Base-by-base conservation (phyloP, 2,113 vertebrate genomes). In the Clinocottus analis region DNA sequence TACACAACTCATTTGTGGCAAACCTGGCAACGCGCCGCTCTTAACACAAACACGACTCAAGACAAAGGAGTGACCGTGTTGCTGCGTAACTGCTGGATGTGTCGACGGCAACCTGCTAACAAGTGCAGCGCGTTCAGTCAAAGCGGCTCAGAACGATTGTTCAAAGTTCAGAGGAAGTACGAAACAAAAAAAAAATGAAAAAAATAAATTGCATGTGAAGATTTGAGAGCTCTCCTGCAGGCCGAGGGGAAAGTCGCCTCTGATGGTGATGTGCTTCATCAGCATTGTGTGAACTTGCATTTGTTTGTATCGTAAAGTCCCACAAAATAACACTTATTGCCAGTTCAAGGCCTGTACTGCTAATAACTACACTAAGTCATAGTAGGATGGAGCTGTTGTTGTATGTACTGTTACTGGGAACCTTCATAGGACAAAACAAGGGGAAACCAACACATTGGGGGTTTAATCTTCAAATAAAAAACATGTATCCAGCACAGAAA, bases 381-480 rank as follows among this genome's bases (percentile, higher is more conserved):
- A 53, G 45, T 45, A 58, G 49, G 31, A 47, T 21, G 17, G 59
- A 41, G 16, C 2, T 33, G 33, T 33, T 33, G 33, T 5, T 33
- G 33, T 33, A 37, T 0, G 29, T 56, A 8, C 25, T 35, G 3
- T 61, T 27, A 62, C 23, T 63, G 61, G 67, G 68, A 85, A 69
- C 49, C 10, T 64, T 63, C 41, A 72, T 27, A n/a, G 49, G 8
- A 70, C 27, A 35, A 74, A 79, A 58, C 56, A 2, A 77, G 64
- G 51, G 51, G 68, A 78, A 83, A 81, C 35, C 43, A 45, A 72
- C 59, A 76, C 12, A 33, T 19, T 4, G 23, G 0, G 63, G 3
- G 70, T 71, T 49, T 73, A 31, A 75, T 76, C 43, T 58, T 19
- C 33, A 45, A 68, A 35, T 76, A 55, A 70, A 41, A 79, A 82